These are phyloP conservation scores for Drosophila silvestris DNA, from an alignment of 2,888 invertebrate genomes.

Conservation along the genomic window DNA sequence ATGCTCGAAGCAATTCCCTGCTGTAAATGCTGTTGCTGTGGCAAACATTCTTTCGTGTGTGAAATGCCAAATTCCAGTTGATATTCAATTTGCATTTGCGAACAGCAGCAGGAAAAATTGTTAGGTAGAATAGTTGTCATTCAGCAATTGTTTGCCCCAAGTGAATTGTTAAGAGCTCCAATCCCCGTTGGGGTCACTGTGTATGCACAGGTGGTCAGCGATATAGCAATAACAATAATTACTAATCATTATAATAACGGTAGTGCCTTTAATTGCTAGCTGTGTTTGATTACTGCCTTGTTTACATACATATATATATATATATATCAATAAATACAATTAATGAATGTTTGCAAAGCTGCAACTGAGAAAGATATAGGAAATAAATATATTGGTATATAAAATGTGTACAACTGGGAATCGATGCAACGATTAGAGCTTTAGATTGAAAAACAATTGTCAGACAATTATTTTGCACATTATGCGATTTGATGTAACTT, in stretches of 20 bases:
- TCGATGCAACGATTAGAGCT: not conserved
- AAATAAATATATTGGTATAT: not conserved
- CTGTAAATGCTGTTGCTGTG: conserved; percentile 3
- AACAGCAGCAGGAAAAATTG: conserved; percentile 8
- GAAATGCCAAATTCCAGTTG: not conserved
- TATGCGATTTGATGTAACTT: not conserved
- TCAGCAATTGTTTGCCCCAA: conserved; percentile 33
- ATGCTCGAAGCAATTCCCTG: conserved; percentile 15
- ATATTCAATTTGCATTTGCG: conserved; percentile 21
- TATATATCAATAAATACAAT: conserved; percentile 39
- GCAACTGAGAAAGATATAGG: conserved; percentile 28
- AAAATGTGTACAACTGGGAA: not conserved
- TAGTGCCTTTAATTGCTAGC: conserved; percentile 66
- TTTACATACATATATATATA: conserved; percentile 35
- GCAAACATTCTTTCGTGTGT: not conserved
- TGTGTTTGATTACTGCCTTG: conserved; percentile 59
- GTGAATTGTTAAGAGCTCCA: conserved; percentile 30
- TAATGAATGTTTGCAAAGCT: conserved; percentile 56
- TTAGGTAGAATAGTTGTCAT: conserved; percentile 21
- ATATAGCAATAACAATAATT: conserved; percentile 24
- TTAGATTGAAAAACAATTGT: not conserved
- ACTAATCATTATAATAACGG: conserved; percentile 48
- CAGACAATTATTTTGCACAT: not conserved
- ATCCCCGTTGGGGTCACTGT: conserved; percentile 30
- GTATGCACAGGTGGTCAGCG: conserved; percentile 60